phyloP scores from a whole-genome alignment of 2,113 vertebrate species.

The Phylloscopus trochilus region DNA sequence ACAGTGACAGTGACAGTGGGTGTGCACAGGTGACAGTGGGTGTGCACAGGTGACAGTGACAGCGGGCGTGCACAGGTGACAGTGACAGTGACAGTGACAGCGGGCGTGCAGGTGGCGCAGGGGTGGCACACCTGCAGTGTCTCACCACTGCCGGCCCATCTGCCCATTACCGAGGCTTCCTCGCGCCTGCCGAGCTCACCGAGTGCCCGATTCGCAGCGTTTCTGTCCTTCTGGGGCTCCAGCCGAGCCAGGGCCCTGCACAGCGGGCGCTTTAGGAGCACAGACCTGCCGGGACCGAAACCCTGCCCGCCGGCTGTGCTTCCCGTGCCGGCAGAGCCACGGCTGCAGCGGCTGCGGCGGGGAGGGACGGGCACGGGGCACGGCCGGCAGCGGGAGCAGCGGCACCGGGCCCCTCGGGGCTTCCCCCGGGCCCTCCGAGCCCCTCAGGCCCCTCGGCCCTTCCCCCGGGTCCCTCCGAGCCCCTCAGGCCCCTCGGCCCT shows the following conservation, averaged over 20 bases:
- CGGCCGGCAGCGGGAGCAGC: neutral
- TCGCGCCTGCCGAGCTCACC: neutral
- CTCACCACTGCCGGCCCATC: neutral
- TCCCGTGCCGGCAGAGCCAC: neutral
- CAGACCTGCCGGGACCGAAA: neutral
- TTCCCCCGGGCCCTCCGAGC: no score
- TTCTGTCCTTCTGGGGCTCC: neutral
- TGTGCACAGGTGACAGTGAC: neutral
- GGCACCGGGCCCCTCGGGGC: no score
- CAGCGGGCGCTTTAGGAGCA: neutral
- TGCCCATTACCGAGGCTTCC: neutral
- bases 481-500: no score
- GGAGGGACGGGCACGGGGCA: no score
- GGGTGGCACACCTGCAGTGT: neutral
- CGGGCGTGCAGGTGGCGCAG: neutral
- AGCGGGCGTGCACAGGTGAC: neutral
- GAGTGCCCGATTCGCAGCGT: neutral
- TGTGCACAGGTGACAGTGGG: neutral
- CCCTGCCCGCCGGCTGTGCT: fast-evolving
- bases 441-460: no score
- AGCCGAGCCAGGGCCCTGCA: neutral
- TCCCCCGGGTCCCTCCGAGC: no score
- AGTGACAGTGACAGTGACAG: neutral
- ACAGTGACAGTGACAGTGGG: no score
- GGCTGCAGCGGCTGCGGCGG: neutral